Conservation (phyloP, 1,140 invertebrate species). For the Matsumurasca onukii region DNA sequence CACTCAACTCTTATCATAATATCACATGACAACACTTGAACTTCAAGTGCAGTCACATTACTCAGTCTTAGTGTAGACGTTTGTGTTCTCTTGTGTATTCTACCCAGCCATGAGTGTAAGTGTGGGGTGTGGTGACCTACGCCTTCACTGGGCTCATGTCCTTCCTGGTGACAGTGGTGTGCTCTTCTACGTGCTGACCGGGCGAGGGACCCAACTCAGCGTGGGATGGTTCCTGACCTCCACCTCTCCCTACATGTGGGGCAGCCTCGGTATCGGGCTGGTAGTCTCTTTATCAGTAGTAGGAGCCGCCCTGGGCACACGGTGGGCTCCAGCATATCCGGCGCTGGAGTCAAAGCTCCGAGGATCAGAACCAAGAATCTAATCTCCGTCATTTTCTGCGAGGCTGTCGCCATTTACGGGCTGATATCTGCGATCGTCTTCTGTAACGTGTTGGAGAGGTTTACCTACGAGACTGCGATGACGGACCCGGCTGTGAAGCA, state of each 20-base stretch:
- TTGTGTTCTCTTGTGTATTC: too few species aligned
- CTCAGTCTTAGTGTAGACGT: too few species aligned
- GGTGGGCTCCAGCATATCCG: conserved; percentile 93
- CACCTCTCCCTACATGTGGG: conserved; percentile 93
- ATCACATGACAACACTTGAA: too few species aligned
- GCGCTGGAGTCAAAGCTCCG: conserved; percentile 97
- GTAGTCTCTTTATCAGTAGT: conserved; percentile 94
- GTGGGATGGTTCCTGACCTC: conserved; percentile 84
- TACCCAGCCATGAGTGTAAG: too few species aligned
- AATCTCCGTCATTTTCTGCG: too few species aligned
- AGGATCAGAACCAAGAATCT: conserved; percentile 99
- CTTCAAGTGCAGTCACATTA: too few species aligned
- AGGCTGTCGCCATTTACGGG: too few species aligned
- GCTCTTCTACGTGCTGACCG: conserved; percentile 76
- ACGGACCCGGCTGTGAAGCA: conserved; percentile 47
- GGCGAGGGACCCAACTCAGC: conserved; percentile 85
- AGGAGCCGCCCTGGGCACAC: conserved; percentile 96
- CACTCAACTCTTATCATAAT: too few species aligned
- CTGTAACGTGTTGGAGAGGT: conserved; percentile 70
- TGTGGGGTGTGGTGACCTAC: too few species aligned
- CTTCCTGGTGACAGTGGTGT: too few species aligned
- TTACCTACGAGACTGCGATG: conserved; percentile 39
- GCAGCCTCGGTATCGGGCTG: conserved; percentile 84
- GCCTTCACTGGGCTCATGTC: too few species aligned
- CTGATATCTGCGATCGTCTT: conserved; percentile 96